Conservation (phyloP, 2,113 vertebrate species). For the Brienomyrus brachyistius region DNA sequence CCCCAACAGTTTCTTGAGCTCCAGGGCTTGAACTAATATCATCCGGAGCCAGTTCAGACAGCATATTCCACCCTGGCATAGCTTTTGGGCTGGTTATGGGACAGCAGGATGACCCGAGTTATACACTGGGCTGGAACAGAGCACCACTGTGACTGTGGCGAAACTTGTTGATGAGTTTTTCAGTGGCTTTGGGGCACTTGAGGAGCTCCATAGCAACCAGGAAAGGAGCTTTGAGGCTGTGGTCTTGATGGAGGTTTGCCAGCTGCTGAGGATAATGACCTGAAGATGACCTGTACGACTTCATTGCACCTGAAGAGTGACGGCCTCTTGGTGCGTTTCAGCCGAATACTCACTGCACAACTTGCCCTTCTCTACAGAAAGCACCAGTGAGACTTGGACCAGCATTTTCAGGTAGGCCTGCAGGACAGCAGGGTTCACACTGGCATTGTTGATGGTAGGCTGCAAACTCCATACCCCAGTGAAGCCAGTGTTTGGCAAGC, state of each 20-base stretch:
- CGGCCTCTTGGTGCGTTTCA: neutral
- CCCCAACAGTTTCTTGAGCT: neutral
- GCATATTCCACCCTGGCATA: neutral
- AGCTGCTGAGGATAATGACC: neutral
- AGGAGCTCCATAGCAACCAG: neutral
- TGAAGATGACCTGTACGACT: neutral
- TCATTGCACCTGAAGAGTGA: neutral
- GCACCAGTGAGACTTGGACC: neutral
- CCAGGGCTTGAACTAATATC: neutral
- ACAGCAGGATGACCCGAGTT: neutral
- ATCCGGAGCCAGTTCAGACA: neutral
- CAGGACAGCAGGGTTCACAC: neutral
- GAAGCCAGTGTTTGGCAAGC: neutral
- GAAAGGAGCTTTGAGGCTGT: neutral
- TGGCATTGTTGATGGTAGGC: neutral
- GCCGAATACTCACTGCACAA: neutral
- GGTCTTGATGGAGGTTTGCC: neutral
- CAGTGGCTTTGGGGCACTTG: neutral
- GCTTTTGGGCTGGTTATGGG: neutral
- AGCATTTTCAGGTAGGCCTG: neutral
- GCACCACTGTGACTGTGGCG: neutral
- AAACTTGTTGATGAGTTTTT: neutral
- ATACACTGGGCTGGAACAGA: neutral
- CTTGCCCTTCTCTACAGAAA: neutral
- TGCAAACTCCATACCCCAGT: neutral